These are phyloP conservation scores for Achlya flavicornis DNA, from an alignment of 2,888 invertebrate genomes.

Conservation along the genomic window DNA sequence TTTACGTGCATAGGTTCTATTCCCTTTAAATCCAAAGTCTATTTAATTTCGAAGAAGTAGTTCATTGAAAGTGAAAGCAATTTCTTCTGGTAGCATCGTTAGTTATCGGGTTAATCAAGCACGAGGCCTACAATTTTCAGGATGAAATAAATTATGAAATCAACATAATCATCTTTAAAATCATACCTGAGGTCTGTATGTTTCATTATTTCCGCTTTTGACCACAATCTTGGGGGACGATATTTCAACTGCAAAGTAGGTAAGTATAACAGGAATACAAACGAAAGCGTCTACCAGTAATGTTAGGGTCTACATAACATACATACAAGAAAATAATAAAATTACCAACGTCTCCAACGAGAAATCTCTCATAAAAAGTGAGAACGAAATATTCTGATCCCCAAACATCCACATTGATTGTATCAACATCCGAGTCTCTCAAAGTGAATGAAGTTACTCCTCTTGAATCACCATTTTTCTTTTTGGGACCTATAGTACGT, in stretches of 20 bases:
- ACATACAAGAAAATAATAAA: not conserved
- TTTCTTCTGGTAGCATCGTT: no score
- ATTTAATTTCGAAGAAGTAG: no score
- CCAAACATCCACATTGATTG: constrained; percentile 91
- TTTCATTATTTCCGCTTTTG: constrained; percentile 83
- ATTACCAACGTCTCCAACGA: constrained; percentile 88
- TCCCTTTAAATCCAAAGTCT: no score
- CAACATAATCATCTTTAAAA: no score
- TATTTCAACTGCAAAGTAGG: constrained; percentile 88
- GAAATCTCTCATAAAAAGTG: constrained; percentile 85
- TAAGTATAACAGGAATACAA: no score
- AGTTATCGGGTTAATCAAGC: no score
- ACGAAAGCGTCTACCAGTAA: no score
- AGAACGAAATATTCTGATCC: constrained; percentile 86
- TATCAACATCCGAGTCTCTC: constrained; percentile 88
- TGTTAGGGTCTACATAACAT: no score
- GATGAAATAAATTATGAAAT: no score
- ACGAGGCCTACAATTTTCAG: no score
- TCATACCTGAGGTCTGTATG: constrained; percentile 85
- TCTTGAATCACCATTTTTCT: constrained; percentile 80
- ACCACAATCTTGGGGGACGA: constrained; percentile 85
- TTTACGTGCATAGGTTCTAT: not conserved
- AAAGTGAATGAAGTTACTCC: constrained; percentile 91
- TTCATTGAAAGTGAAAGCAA: no score
- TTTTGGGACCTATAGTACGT: constrained; percentile 76